phyloP scores from a whole-genome alignment of 2,888 invertebrate genomes.

The Julus scanicus region DNA sequence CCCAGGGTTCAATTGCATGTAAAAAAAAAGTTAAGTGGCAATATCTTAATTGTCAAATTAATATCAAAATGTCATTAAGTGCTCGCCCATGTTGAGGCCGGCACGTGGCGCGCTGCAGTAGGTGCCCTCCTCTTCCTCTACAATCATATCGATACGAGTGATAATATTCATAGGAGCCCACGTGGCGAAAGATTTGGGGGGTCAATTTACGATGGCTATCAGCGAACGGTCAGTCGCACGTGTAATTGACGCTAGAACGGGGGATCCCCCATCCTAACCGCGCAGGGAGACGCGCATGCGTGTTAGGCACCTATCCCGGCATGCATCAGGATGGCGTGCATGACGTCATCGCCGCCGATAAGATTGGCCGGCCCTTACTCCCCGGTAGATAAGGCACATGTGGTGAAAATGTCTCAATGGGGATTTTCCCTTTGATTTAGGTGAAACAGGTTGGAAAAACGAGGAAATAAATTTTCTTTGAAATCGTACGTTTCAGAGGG shows the following conservation, averaged over 20 bases:
- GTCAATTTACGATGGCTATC: conserved; percentile 45
- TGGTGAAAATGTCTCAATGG: neutral
- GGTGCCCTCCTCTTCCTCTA: conserved; percentile 19
- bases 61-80: conserved; percentile 52
- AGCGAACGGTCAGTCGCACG: conserved; percentile 35
- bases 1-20: conserved; percentile 7
- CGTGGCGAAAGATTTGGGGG: conserved; percentile 34
- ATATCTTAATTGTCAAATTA: conserved; percentile 51
- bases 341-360: neutral
- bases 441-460: neutral
- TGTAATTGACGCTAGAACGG: conserved; percentile 14
- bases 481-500: neutral
- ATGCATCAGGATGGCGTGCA: neutral
- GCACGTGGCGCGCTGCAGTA: conserved; percentile 43
- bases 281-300: neutral
- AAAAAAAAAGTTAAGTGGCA: conserved; percentile 22
- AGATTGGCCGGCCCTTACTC: neutral
- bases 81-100: conserved; percentile 44
- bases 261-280: conserved; percentile 1
- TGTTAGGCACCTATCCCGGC: neutral
- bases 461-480: neutral
- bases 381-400: neutral
- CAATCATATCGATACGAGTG: conserved; percentile 37
- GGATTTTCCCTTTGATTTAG: neutral
- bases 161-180: conserved; percentile 49